A percentile compares a stretch with the other conserved stretches of the same genome.
Conservation (phyloP, 2,797 vertebrate species). For the Lagodon rhomboides region DNA sequence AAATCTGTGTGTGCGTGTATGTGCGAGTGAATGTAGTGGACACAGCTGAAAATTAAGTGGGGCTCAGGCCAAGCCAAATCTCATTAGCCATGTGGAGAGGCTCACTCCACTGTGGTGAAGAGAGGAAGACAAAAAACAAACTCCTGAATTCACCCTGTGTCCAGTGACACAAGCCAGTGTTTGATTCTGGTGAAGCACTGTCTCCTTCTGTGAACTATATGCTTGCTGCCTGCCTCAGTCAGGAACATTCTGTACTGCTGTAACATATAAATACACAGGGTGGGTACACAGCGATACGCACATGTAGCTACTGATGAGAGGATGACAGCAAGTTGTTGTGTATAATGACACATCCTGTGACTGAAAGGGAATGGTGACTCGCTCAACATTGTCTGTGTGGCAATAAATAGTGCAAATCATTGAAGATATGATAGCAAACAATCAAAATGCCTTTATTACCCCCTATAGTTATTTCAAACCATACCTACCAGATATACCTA, state of each 20-base stretch:
- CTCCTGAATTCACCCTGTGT: conserved; percentile 24
- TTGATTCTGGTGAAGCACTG: conserved; percentile 10
- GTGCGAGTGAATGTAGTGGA: conserved; percentile 28
- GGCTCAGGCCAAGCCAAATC: conserved; percentile 33
- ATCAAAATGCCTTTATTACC: not conserved
- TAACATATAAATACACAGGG: conserved; percentile 1
- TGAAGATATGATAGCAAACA: not conserved
- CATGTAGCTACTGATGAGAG: not conserved
- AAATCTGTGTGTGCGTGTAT: not conserved
- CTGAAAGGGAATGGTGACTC: conserved; percentile 3
- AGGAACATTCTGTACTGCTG: conserved; percentile 32
- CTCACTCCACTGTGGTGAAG: conserved; percentile 12
- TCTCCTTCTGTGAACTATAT: not conserved
- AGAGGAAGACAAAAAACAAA: conserved; percentile 23
- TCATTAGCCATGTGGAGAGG: conserved; percentile 42
- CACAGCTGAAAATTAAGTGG: conserved; percentile 37
- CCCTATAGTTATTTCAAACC: not conserved
- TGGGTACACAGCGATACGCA: not conserved
- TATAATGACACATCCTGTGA: not conserved
- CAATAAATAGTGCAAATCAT: not conserved
- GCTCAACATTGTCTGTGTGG: not conserved
- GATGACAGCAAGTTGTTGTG: not conserved
- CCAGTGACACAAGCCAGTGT: conserved; percentile 1
- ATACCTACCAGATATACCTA: not conserved
- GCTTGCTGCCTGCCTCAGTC: conserved; percentile 17